Conservation (phyloP, 1,140 invertebrate genomes). For the Cheumatopsyche charites region DNA sequence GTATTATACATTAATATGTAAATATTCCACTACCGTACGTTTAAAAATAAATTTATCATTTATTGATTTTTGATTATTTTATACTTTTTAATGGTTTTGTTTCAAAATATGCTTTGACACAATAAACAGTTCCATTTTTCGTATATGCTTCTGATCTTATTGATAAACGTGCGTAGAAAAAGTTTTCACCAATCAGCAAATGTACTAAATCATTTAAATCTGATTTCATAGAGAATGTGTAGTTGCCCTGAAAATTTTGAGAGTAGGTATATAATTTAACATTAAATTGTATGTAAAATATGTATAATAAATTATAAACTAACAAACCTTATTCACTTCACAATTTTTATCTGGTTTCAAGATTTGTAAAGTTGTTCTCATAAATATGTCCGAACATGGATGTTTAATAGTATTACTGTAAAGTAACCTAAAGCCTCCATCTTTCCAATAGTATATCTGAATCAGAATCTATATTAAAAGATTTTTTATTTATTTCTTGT, state of each 20-base stretch:
- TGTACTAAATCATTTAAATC: conserved; percentile 6
- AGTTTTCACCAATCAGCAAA: not conserved
- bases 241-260: conserved; percentile 18
- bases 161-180: not conserved
- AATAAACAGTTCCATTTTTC: conserved; percentile 1
- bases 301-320: too few relatives aligned
- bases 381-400: not conserved
- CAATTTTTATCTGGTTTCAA: not conserved
- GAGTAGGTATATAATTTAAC: too few relatives aligned
- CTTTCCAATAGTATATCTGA: conserved; percentile 22
- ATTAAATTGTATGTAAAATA: too few relatives aligned
- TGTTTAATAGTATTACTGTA: not conserved
- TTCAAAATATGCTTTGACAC: not conserved
- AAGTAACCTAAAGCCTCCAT: not conserved
- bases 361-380: not conserved
- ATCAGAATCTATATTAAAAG: too few relatives aligned
- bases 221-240: not conserved
- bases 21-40: too few relatives aligned
- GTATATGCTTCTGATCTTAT: not conserved
- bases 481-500: too few relatives aligned
- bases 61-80: too few relatives aligned
- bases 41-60: too few relatives aligned
- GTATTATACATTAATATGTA: too few relatives aligned
- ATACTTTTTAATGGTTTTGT: not conserved
- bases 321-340: not conserved